Base-by-base conservation (phyloP, 2,888 invertebrate genomes). In the Chirona hameri region DNA sequence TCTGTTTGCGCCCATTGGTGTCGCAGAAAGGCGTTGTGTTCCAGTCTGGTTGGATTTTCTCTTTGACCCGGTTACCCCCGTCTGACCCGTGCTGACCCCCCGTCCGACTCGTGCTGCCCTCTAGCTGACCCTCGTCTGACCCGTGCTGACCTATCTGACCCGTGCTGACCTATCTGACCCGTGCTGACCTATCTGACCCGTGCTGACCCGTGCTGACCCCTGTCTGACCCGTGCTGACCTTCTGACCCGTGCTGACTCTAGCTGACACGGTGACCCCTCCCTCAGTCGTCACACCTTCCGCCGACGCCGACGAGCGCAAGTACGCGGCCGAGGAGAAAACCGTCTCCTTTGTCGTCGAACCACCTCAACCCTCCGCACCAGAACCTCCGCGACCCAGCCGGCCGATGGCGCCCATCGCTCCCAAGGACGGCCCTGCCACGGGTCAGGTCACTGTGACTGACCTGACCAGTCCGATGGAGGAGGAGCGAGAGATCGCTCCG, bases 311-410 rank as follows among this genome's bases (percentile, higher is more conserved):
- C 18, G 76, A 76, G 46, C 76, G 76, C 4, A 76, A 76, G 21
- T 76, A 76, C 76, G 76, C 76, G 7, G 76, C 76, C 76, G 76
- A 76, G 46, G 76, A 76, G 76, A 76, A 76, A 24, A 39, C 76
- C 9, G 31, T 72, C 18, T 14, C 39, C 60, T 14, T 12, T 14
- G 15, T 18, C 55, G 55, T 2, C 55, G 55, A 55, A 39, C 2
- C 39, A 39, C 39, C 39, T 39, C 39, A 39, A 7, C 39, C 39
- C 39, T 52, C 52, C 18, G 52, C 52, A 12, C 52, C 52, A 12
- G 52, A 52, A 12, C 52, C 52, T 12, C 65, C n/a, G 46, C 76
- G 39, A 39, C 39, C 76, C 21, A 31, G 10, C 39, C 27, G 27
- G 24, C 76, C 76, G 7, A 21, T 76, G 24, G 27, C 76, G 46